Conservation (phyloP, 2,888 invertebrate species). For the Scelioninae gen. 1 region DNA sequence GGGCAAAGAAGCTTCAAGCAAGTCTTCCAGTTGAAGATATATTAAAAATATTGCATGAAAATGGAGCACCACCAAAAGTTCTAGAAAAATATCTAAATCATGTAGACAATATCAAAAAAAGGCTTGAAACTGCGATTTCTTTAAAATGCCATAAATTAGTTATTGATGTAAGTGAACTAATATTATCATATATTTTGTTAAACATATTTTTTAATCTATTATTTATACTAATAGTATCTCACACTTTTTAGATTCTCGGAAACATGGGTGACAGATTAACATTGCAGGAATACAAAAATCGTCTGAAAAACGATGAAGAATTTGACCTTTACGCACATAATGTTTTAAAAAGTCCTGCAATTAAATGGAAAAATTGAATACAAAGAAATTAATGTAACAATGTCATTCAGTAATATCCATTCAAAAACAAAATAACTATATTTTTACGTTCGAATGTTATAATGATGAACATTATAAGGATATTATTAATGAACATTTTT, state of each 20-base stretch:
- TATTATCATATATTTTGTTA: background rate
- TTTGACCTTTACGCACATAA: slow-evolving; percentile 91
- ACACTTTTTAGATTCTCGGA: slow-evolving; percentile 84
- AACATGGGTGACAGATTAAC: slow-evolving; percentile 87
- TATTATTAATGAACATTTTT: too few species aligned
- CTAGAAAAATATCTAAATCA: slow-evolving; percentile 86
- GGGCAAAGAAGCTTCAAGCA: slow-evolving; percentile 84
- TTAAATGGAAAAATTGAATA: slow-evolving; percentile 80
- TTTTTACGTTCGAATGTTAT: too few species aligned
- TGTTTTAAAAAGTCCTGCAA: slow-evolving; percentile 85
- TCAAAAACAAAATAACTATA: too few species aligned
- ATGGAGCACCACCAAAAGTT: slow-evolving; percentile 83
- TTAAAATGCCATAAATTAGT: slow-evolving; percentile 88
- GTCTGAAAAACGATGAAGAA: slow-evolving; percentile 88
- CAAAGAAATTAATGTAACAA: background rate
- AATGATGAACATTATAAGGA: too few species aligned
- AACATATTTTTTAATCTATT: too few species aligned
- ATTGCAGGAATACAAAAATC: slow-evolving; percentile 87
- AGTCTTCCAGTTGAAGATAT: slow-evolving; percentile 84
- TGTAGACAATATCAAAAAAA: slow-evolving; percentile 86
- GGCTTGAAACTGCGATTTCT: slow-evolving; percentile 87
- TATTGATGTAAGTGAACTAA: slow-evolving; percentile 86
- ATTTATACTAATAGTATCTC: too few species aligned
- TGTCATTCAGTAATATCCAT: too few species aligned
- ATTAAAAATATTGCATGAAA: slow-evolving; percentile 82